Evolutionary conservation across 2,113 vertebrate species (phyloP).

Genomic region (Sander lucioperca): DNA sequence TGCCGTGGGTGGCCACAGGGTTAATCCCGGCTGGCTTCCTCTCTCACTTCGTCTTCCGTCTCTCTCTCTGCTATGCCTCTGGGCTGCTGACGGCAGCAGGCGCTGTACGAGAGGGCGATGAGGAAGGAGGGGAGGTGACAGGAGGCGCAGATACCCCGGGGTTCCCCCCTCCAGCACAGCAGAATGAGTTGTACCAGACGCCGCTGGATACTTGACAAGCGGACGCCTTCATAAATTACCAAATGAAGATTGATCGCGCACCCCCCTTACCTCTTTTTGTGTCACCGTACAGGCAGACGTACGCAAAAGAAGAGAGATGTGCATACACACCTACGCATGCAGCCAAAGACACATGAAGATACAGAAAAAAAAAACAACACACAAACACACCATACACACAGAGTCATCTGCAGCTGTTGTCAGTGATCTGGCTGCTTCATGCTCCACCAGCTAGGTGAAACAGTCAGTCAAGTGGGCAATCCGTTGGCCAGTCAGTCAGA

Average conservation of each 20-base stretch:
- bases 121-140: slow-evolving; percentile 79
- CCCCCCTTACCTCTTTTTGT: slow-evolving; percentile 69
- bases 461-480: slow-evolving; percentile 64
- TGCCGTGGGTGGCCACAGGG: slow-evolving; percentile 81
- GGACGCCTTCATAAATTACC: slow-evolving; percentile 83
- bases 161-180: slow-evolving; percentile 76
- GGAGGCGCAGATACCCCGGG: slow-evolving; percentile 80
- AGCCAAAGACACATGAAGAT: slow-evolving; percentile 31
- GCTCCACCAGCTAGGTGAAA: slow-evolving; percentile 61
- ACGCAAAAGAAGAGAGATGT: neutral
- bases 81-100: slow-evolving; percentile 84
- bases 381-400: slow-evolving; percentile 4
- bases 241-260: slow-evolving; percentile 86
- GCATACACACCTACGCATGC: neutral
- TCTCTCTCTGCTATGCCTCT: slow-evolving; percentile 72
- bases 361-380: slow-evolving; percentile 6
- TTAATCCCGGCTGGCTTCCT: slow-evolving; percentile 79
- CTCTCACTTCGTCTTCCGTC: slow-evolving; percentile 58
- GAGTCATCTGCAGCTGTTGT: slow-evolving; percentile 52
- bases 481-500: slow-evolving; percentile 59
- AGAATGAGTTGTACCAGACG: slow-evolving; percentile 84
- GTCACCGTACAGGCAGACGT: slow-evolving; percentile 48
- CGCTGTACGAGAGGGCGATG: slow-evolving; percentile 55
- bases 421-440: slow-evolving; percentile 51
- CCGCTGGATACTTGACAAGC: slow-evolving; percentile 85